Evolutionary conservation across 2,113 vertebrate genomes (phyloP), one percentile per base, ranked within the genome.

Genomic region (Oncorhynchus gorbuscha): DNA sequence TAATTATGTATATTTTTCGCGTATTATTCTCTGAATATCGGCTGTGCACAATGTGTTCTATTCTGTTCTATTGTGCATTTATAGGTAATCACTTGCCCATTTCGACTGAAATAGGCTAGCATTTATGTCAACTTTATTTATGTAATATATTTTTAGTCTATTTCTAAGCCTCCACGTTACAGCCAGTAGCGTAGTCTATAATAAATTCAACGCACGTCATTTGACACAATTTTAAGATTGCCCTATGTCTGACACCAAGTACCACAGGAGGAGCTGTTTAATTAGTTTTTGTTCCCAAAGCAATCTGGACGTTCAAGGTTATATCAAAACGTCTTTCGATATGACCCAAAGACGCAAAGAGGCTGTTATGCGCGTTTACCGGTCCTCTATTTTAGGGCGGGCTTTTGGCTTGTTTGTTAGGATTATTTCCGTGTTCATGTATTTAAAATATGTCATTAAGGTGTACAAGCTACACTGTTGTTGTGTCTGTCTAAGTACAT

Each of bases 251-350:
- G 85, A 84, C 85, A 86, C 71, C 11, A 22, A 77, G 79, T 76
- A 79, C 89, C 80, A 68, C 86, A 83, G 76, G 88, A 88, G 89
- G 90, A 88, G 86, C 88, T 83, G 74, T 92, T 92, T 90, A 91
- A 92, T 91, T 88, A 85, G 86, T 84, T 87, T 87, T 87, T 77
- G 76, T 85, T 81, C 71, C 81, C 80, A 76, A 84, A 74, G 72
- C 78, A 83, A 83, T 90, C 78, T 79, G 76, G 78, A 71, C 78
- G 86, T 89, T 85, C 87, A 90, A 92, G 85, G 89, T 91, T 88
- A 90, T 76, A 84, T 91, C 85, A 87, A 82, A 55, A 85, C 86
- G 86, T 81, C 81, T 80, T 78, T 84, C 74, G 76, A 74, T 85
- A 83, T 22, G 59, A 62, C 51, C 51, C 51, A 55, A 55, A 55